These are phyloP conservation scores for Bryconaethiops microstoma DNA, from an alignment of 2,797 vertebrate species.

Conservation along the genomic window DNA sequence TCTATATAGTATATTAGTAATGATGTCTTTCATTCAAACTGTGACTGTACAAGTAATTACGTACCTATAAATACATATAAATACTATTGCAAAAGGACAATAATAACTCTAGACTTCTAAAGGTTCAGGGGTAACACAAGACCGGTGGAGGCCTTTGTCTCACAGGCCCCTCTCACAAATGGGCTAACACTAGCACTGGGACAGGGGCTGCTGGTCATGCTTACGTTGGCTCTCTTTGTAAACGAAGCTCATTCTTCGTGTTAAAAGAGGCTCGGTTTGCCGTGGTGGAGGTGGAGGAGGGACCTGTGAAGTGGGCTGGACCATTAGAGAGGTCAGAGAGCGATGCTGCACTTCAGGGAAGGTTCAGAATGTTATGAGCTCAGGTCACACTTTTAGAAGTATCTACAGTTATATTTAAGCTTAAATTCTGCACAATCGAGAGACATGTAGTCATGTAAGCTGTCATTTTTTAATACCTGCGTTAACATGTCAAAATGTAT, in stretches of 20 bases:
- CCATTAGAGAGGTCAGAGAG: slow-evolving; percentile 61
- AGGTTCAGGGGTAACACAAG: slow-evolving; percentile 14
- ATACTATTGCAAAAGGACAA: neutral
- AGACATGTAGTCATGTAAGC: neutral
- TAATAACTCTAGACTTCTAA: neutral
- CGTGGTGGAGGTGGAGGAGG: slow-evolving; percentile 75
- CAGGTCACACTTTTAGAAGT: slow-evolving; percentile 45
- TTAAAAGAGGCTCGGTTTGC: slow-evolving; percentile 75
- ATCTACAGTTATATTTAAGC: slow-evolving; percentile 22
- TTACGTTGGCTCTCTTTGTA: slow-evolving; percentile 86
- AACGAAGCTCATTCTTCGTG: slow-evolving; percentile 74
- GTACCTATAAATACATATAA: neutral
- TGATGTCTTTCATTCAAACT: too few relatives aligned
- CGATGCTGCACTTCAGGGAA: slow-evolving; percentile 51
- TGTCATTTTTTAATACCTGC: too few relatives aligned
- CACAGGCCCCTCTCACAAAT: slow-evolving; percentile 27
- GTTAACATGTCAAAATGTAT: too few relatives aligned
- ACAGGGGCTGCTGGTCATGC: slow-evolving; percentile 61
- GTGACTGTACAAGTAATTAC: too few relatives aligned
- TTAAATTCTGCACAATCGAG: neutral
- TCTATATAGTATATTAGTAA: too few relatives aligned
- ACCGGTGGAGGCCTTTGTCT: slow-evolving; percentile 38
- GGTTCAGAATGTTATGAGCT: slow-evolving; percentile 49
- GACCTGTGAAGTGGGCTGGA: slow-evolving; percentile 69
- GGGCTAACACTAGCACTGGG: slow-evolving; percentile 50